Evolutionary conservation across 2,113 vertebrate genomes (phyloP), one percentile per base, ranked within the genome.

Genomic region (Elephantulus edwardii): DNA sequence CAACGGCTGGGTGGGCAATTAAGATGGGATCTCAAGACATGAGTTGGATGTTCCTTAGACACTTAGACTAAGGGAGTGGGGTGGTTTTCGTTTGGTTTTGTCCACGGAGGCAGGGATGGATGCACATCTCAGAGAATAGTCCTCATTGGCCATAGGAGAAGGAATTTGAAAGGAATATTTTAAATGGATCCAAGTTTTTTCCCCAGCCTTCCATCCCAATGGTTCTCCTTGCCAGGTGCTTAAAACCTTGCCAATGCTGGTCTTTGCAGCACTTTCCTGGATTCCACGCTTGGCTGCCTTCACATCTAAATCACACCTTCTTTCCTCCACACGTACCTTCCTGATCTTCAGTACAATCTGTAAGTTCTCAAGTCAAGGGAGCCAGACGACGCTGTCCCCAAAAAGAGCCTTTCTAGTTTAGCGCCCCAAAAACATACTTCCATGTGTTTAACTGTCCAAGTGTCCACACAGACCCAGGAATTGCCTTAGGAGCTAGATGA

Each of bases 51-150:
- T 38, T 90, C 83, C 71, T 60, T 64, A 19, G 1, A 12, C 7
- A 50, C n/a, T 70, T 22, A 9, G n/a, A 85, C 76, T 26, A 54
- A 62, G 56, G 33, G n/a, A 28, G 12, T 0, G 2, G 19, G 8
- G 19, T 56, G 8, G 19, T 56, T 81, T 86, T 77, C 7, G 12
- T 86, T 70, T 40, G 35, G 83, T 91, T 81, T 86, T n/a, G 60
- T 38, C 72, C 46, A 62, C 66, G 35, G 33, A 81, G n/a, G 62
- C 2, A 1, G 30, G 60, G 38, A 44, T 33, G 68, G 83, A 60
- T 86, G 91, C 58, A 68, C 35, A 17, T 81, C 33, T 81, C 50
- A 74, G 74, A 82, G 83, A 82, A 81, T 22, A 86, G 17, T 46
- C n/a, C 56, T 40, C 16, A 1, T 0, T 42, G 33, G 82, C 60